Evolutionary conservation across 37 sponge, comb jelly and placozoan species (phyloP).

Genomic region (Bolinopsis microptera): DNA sequence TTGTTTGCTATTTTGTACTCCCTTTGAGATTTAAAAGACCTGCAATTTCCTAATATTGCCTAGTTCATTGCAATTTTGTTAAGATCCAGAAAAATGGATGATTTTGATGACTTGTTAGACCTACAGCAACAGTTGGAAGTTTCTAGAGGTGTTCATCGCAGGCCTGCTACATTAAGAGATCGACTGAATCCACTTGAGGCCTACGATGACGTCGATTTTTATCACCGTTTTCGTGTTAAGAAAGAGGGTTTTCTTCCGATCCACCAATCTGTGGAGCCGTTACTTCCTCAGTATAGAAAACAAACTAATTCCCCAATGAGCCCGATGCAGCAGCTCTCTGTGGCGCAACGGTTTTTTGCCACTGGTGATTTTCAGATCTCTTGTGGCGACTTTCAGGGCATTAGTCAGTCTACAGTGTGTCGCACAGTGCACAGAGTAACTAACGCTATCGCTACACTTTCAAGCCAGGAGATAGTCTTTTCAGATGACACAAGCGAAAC

Average conservation of each 20-base stretch:
- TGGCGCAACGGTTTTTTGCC: not conserved
- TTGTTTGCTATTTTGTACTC: no score
- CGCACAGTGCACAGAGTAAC: not conserved
- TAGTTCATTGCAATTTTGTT: no score
- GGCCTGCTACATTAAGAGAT: not conserved
- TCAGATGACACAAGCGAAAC: not conserved
- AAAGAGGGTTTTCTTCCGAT: not conserved
- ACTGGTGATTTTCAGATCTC: slow-evolving; percentile 22
- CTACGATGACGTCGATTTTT: not conserved
- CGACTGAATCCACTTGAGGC: not conserved
- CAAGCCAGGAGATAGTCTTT: not conserved
- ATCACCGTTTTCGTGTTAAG: not conserved
- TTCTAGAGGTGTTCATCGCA: not conserved
- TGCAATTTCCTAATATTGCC: no score
- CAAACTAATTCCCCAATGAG: not conserved
- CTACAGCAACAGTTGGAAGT: not conserved
- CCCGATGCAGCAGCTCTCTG: not conserved
- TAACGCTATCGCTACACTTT: not conserved
- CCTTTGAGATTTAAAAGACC: no score
- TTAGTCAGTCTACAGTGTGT: not conserved
- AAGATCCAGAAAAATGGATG: no score
- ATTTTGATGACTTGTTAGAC: not conserved
- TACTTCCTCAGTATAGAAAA: not conserved
- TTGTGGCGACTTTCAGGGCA: not conserved
- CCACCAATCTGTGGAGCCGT: not conserved